These are phyloP conservation scores for Lepidonotus clava DNA, from an alignment of 2,888 invertebrate genomes.

Conservation along the genomic window DNA sequence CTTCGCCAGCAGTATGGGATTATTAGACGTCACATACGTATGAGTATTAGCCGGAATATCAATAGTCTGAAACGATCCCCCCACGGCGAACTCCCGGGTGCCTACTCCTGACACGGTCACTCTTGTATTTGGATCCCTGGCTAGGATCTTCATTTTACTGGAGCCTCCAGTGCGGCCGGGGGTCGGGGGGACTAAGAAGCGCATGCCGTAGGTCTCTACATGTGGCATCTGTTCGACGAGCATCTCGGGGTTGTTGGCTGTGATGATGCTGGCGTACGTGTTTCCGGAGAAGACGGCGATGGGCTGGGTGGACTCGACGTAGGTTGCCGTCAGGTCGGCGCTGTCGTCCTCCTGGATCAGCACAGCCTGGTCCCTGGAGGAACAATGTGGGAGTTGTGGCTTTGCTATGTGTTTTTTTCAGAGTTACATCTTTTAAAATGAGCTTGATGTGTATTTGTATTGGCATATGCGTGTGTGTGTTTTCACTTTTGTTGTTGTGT, in stretches of 20 bases:
- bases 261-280: slow-evolving; percentile 51
- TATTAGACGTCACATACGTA: neutral
- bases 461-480: too few species aligned
- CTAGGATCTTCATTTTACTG: slow-evolving; percentile 24
- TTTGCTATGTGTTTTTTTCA: too few species aligned
- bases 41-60: neutral
- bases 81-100: neutral
- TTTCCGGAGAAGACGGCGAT: slow-evolving; percentile 58
- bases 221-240: slow-evolving; percentile 58
- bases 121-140: neutral
- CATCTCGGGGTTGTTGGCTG: slow-evolving; percentile 45
- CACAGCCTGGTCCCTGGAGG: neutral
- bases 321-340: slow-evolving; percentile 53
- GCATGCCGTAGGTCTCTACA: slow-evolving; percentile 32
- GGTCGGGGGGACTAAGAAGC: slow-evolving; percentile 42
- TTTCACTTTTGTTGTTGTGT: too few species aligned
- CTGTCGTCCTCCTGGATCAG: neutral
- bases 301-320: slow-evolving; percentile 46
- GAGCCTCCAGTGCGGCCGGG: neutral
- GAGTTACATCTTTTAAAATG: too few species aligned
- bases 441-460: too few species aligned
- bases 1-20: slow-evolving; percentile 20
- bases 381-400: too few species aligned
- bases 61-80: neutral
- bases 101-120: neutral